Evolutionary conservation across 2,797 vertebrate species (phyloP).

Genomic region (Anguilla pacifica): DNA sequence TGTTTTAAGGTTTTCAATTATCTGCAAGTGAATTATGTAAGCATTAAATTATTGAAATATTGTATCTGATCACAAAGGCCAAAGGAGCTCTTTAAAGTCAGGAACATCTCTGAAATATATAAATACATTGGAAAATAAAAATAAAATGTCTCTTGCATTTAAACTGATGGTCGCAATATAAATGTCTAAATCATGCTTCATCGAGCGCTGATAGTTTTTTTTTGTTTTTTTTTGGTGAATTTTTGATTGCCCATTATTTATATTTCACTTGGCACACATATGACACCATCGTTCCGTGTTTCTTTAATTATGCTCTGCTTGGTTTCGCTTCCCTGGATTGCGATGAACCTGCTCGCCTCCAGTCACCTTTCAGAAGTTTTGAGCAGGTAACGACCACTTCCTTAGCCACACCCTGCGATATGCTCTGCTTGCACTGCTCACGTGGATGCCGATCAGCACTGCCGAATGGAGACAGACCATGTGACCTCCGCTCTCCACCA

Average conservation of each 20-base stretch:
- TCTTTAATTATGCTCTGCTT: not conserved
- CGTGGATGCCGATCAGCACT: not conserved
- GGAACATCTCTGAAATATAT: slow-evolving; percentile 34
- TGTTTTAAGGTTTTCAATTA: slow-evolving; percentile 57
- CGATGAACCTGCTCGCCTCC: not conserved
- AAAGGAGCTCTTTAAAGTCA: slow-evolving; percentile 39
- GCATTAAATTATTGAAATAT: slow-evolving; percentile 74
- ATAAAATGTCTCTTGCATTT: slow-evolving; percentile 69
- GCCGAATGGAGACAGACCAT: not conserved
- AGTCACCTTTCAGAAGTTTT: not conserved
- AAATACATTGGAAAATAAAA: slow-evolving; percentile 49
- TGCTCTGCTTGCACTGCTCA: not conserved
- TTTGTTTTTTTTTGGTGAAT: slow-evolving; percentile 44
- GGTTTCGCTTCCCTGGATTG: not conserved
- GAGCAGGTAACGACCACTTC: not conserved
- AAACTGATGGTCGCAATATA: slow-evolving; percentile 74
- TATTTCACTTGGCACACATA: not conserved
- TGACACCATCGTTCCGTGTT: not conserved
- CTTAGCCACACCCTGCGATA: not conserved
- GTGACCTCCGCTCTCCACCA: slow-evolving; percentile 9
- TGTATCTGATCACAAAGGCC: slow-evolving; percentile 59
- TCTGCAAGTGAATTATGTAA: slow-evolving; percentile 55
- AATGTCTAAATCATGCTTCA: slow-evolving; percentile 66
- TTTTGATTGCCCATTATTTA: not conserved
- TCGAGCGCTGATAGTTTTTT: slow-evolving; percentile 50